Conservation (phyloP, 2,113 vertebrate species). For the Bungarus multicinctus region DNA sequence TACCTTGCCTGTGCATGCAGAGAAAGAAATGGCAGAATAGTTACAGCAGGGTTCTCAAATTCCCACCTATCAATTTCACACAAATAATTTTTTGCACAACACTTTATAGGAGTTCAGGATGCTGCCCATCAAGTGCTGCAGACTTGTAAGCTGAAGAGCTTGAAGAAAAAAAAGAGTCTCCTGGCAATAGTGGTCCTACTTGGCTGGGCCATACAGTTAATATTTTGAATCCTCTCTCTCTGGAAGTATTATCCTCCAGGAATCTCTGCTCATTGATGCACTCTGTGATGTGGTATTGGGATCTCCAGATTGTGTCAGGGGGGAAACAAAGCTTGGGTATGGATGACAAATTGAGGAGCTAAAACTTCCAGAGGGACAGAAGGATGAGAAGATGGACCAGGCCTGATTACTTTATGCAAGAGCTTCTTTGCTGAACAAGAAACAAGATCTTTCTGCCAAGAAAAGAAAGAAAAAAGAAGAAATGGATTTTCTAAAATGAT, state of each 20-base stretch:
- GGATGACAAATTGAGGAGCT: background rate
- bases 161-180: background rate
- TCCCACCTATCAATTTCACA: background rate
- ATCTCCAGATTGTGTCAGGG: background rate
- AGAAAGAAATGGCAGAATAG: conserved; percentile 12
- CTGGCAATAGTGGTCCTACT: background rate
- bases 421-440: background rate
- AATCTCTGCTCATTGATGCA: background rate
- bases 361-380: background rate
- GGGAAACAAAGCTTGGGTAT: background rate
- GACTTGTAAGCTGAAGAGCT: background rate
- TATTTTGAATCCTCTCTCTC: background rate
- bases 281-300: background rate
- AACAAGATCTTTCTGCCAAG: background rate
- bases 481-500: background rate
- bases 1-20: background rate
- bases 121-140: background rate
- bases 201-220: background rate
- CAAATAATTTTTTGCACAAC: background rate
- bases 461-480: background rate
- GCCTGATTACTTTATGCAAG: background rate
- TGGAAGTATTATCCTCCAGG: background rate
- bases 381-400: background rate
- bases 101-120: background rate
- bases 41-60: background rate